Conservation (phyloP, 2,888 invertebrate genomes). For the Mesoligia furuncula region DNA sequence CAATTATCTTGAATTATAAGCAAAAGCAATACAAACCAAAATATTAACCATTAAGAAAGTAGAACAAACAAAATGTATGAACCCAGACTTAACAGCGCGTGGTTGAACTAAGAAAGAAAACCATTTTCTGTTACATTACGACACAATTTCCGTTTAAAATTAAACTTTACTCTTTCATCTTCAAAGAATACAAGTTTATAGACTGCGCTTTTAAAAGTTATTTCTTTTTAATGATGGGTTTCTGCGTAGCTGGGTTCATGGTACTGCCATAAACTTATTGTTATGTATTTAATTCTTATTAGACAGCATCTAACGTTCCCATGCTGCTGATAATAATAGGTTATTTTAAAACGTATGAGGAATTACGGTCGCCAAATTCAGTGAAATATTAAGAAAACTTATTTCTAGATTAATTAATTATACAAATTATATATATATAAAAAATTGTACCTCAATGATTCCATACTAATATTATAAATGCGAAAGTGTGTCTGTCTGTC, state of each 20-base stretch:
- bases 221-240: slow-evolving; percentile 45
- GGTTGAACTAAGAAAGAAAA: slow-evolving; percentile 28
- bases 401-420: no score
- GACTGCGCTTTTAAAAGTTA: slow-evolving; percentile 25
- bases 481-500: no score
- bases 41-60: slow-evolving; percentile 10
- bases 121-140: slow-evolving; percentile 30
- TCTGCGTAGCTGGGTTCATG: slow-evolving; percentile 27
- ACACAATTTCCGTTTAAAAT: slow-evolving; percentile 46
- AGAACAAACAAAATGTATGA: slow-evolving; percentile 32
- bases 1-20: background rate
- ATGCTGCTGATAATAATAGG: background rate
- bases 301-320: background rate
- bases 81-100: no score
- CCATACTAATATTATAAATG: no score
- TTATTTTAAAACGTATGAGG: background rate
- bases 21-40: background rate
- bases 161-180: slow-evolving; percentile 41
- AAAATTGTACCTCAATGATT: no score
- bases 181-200: slow-evolving; percentile 39
- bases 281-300: slow-evolving; percentile 27
- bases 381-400: no score
- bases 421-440: no score
- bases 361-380: background rate
- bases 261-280: slow-evolving; percentile 41